Evolutionary conservation across 2,888 invertebrate genomes (phyloP).

Genomic region (Pimpla rufipes): DNA sequence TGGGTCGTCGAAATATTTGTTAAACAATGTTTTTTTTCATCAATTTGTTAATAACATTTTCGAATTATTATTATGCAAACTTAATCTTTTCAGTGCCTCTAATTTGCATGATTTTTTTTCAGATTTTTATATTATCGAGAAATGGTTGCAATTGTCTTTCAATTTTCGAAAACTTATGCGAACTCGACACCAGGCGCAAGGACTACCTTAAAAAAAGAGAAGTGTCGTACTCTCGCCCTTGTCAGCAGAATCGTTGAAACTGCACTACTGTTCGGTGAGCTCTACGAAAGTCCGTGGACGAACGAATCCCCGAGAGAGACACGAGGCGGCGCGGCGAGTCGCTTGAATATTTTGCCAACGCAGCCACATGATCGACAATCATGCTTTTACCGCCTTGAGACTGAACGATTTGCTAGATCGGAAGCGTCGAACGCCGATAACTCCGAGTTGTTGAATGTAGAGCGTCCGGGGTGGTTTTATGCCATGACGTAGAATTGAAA

Average conservation of each 20-base stretch:
- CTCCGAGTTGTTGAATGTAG: constrained; percentile 32
- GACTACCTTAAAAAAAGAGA: too few species aligned
- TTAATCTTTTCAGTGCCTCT: too few species aligned
- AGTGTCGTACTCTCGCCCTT: background rate
- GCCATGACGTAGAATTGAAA: too few species aligned
- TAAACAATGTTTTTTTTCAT: too few species aligned
- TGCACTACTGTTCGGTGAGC: constrained; percentile 50
- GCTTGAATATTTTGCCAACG: constrained; percentile 46
- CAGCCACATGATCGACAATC: constrained; percentile 81
- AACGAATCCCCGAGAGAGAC: constrained; percentile 23
- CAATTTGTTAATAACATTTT: too few species aligned
- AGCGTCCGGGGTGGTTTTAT: constrained; percentile 25
- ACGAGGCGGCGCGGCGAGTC: constrained; percentile 3
- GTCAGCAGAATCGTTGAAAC: constrained; percentile 22
- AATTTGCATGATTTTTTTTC: too few species aligned
- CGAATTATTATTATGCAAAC: too few species aligned
- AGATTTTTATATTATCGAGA: too few species aligned
- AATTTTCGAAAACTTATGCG: too few species aligned
- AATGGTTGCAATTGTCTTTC: too few species aligned
- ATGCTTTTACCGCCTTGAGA: constrained; percentile 79
- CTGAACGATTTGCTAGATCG: constrained; percentile 70
- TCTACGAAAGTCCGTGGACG: constrained; percentile 45
- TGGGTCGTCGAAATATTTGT: too few species aligned
- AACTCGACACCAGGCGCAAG: too few species aligned
- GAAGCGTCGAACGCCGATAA: constrained; percentile 42